Percentiles rank a stretch among this genome's conserved stretches.
phyloP scores from a whole-genome alignment of 2,113 vertebrate genomes.

The Cranoglanis bouderius region DNA sequence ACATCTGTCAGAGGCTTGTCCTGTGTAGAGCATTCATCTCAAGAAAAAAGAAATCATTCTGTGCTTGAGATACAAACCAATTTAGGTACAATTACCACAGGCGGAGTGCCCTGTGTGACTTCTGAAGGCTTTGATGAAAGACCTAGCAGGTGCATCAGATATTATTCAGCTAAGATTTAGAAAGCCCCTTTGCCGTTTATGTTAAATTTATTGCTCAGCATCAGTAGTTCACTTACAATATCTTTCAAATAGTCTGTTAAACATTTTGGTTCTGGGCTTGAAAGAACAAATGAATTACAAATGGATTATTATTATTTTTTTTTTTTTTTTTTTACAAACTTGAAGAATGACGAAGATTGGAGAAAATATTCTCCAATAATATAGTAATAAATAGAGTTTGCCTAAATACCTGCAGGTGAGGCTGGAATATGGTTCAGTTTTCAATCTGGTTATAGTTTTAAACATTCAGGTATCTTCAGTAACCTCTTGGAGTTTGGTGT shows the following conservation, averaged over 20 bases:
- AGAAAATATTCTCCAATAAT: neutral
- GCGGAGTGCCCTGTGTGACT: neutral
- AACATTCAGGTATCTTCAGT: neutral
- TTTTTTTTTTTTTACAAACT: neutral
- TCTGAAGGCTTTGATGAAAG: neutral
- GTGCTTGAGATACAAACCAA: constrained; percentile 2
- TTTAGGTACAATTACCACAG: neutral
- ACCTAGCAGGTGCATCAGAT: neutral
- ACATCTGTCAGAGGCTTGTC: neutral
- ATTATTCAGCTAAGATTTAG: neutral
- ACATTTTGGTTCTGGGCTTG: neutral
- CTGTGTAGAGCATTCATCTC: neutral
- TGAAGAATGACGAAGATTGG: neutral
- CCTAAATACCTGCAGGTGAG: neutral
- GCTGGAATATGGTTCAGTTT: neutral
- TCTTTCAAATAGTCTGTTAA: neutral
- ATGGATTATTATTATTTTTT: too few species aligned
- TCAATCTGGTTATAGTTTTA: neutral
- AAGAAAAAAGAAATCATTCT: neutral
- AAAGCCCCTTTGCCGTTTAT: neutral
- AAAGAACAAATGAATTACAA: neutral
- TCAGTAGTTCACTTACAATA: neutral
- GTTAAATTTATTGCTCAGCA: constrained; percentile 4
- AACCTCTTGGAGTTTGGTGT: neutral
- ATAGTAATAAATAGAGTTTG: neutral